Conservation (phyloP, 64 coral and sea anemone species). For the Astreopora myriophthalma region DNA sequence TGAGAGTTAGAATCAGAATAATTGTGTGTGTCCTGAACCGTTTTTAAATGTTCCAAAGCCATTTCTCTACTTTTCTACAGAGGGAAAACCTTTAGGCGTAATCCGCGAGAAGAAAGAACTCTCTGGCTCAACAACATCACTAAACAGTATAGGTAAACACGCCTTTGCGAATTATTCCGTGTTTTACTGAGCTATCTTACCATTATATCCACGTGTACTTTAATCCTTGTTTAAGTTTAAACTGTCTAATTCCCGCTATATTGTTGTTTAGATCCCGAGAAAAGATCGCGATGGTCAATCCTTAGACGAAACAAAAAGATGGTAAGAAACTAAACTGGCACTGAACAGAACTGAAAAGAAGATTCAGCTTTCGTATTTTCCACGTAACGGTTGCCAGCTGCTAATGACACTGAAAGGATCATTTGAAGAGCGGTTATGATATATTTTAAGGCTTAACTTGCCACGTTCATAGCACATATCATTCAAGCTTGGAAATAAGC, state of each 20-base stretch:
- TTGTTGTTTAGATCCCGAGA: slow-evolving; percentile 70
- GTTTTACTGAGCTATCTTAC: not conserved
- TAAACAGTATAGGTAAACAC: slow-evolving; percentile 87
- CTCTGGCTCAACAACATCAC: slow-evolving; percentile 71
- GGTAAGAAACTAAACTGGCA: slow-evolving; percentile 30
- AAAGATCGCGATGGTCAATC: slow-evolving; percentile 88
- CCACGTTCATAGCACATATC: too few species aligned
- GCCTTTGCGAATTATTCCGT: too few species aligned
- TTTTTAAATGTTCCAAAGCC: not conserved
- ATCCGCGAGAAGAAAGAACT: slow-evolving; percentile 68
- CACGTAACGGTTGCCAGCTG: too few species aligned
- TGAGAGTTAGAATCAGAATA: not conserved
- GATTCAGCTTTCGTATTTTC: too few species aligned
- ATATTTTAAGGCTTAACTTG: too few species aligned
- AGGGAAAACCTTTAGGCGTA: not conserved
- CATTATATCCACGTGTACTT: not conserved
- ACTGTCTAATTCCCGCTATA: not conserved
- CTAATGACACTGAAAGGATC: too few species aligned
- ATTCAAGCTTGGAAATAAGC: too few species aligned
- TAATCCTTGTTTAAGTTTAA: too few species aligned
- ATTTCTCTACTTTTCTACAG: not conserved
- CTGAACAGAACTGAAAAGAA: too few species aligned
- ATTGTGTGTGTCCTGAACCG: too few species aligned
- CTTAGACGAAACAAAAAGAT: slow-evolving; percentile 89
- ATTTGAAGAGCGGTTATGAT: too few species aligned